These are phyloP conservation scores for Scopus umbretta DNA, from an alignment of 2,113 vertebrate genomes.

Conservation along the genomic window DNA sequence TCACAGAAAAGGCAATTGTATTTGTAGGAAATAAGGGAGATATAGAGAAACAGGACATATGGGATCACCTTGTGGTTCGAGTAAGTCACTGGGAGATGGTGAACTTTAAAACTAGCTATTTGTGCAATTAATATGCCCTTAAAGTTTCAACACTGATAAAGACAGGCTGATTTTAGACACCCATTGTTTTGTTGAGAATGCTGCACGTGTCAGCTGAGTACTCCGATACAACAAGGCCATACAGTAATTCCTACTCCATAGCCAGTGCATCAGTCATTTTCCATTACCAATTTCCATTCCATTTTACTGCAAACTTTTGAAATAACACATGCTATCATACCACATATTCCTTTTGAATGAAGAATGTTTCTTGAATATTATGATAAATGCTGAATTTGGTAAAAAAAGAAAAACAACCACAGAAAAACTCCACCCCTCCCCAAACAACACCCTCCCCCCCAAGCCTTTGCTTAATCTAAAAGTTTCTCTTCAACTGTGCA, in stretches of 20 bases:
- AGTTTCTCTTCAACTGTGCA: neutral
- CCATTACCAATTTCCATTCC: too few relatives aligned
- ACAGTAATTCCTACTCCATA: neutral
- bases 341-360: neutral
- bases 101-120: neutral
- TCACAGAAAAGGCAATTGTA: neutral
- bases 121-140: neutral
- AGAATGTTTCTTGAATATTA: neutral
- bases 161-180: neutral
- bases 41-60: neutral
- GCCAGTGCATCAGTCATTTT: neutral
- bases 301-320: neutral
- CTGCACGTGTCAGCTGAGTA: neutral
- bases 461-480: neutral
- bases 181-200: neutral
- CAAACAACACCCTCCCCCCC: neutral
- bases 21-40: neutral
- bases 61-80: neutral
- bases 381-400: neutral
- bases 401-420: neutral
- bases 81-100: neutral
- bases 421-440: neutral
- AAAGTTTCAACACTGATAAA: neutral
- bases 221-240: neutral
- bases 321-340: neutral